phyloP scores from a whole-genome alignment of 2,113 vertebrate genomes.

The Ancistrus triradiatus region DNA sequence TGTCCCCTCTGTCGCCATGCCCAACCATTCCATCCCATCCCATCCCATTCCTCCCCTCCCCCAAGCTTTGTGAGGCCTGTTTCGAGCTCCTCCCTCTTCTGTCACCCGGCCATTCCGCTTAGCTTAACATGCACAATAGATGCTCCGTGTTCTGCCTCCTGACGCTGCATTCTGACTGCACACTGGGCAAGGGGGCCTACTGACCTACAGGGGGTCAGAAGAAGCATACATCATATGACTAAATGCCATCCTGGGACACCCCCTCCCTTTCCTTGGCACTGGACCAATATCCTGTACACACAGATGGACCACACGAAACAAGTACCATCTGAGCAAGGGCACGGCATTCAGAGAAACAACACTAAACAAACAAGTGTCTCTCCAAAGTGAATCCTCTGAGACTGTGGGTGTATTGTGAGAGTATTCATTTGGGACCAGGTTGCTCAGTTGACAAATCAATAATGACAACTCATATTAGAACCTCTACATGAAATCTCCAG shows the following conservation, averaged over 20 bases:
- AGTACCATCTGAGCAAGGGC: slow-evolving; percentile 52
- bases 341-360: slow-evolving; percentile 55
- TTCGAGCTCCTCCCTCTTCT: slow-evolving; percentile 75
- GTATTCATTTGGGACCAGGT: no score
- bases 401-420: no score
- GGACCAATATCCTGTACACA: slow-evolving; percentile 44
- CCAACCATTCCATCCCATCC: slow-evolving; percentile 29
- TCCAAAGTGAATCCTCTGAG: no score
- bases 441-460: no score
- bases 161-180: slow-evolving; percentile 77
- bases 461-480: no score
- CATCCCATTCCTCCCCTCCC: slow-evolving; percentile 57
- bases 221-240: slow-evolving; percentile 68
- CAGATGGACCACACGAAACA: slow-evolving; percentile 62
- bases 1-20: slow-evolving; percentile 1
- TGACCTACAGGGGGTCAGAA: slow-evolving; percentile 29
- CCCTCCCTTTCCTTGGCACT: neutral
- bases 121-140: slow-evolving; percentile 76
- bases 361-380: slow-evolving; percentile 65
- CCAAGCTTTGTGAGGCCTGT: slow-evolving; percentile 69
- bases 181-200: slow-evolving; percentile 46
- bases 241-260: slow-evolving; percentile 66
- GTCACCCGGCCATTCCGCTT: slow-evolving; percentile 79
- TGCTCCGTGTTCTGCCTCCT: slow-evolving; percentile 73
- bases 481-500: no score